phyloP scores from a whole-genome alignment of 2,113 vertebrate genomes.

The Oryctolagus cuniculus region DNA sequence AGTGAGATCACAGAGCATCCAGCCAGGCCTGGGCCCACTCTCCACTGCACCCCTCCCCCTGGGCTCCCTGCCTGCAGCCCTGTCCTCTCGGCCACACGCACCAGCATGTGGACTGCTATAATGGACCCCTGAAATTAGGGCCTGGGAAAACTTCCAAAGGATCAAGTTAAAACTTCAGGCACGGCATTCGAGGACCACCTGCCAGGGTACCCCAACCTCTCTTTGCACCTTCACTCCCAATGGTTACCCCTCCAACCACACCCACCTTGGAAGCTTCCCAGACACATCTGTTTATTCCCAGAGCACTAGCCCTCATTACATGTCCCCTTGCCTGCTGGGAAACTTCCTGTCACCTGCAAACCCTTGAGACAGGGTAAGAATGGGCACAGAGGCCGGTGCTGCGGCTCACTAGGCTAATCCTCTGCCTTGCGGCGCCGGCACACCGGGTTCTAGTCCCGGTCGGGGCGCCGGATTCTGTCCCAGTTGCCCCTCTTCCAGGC shows the following conservation, averaged over 20 bases:
- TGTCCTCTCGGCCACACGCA: conserved; percentile 60
- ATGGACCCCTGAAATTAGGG: not conserved
- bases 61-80: not conserved
- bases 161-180: not conserved
- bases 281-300: conserved; percentile 61
- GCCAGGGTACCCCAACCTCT: not conserved
- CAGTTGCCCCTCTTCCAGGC: no score
- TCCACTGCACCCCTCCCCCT: not conserved
- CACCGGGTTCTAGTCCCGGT: no score
- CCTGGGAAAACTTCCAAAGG: not conserved
- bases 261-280: not conserved
- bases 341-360: not conserved
- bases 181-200: not conserved
- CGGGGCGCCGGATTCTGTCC: no score
- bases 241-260: not conserved
- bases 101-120: not conserved
- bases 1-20: not conserved
- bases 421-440: no score
- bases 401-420: no score
- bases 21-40: not conserved
- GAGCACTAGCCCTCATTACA: not conserved
- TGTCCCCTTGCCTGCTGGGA: not conserved
- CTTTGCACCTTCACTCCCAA: conserved; percentile 9
- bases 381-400: not conserved
- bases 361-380: not conserved